A percentile compares a stretch with the other conserved stretches of the same genome.
Evolutionary conservation across 2,888 invertebrate species (phyloP).

Genomic region (Drosophila helvetica): DNA sequence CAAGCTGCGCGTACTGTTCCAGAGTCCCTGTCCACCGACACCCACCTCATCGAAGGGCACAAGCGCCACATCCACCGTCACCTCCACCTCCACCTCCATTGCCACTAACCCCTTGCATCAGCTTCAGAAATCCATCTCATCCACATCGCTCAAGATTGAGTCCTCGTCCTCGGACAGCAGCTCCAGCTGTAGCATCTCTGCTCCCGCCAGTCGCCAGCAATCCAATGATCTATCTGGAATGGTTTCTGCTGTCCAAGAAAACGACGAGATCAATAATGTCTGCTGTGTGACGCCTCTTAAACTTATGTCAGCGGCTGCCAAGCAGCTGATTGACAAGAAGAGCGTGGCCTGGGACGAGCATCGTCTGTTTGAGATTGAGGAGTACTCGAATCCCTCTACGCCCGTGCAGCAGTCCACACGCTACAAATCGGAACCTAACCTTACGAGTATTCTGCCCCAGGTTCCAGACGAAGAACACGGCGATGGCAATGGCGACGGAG

Average conservation of each 20-base stretch:
- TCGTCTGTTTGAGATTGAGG: constrained; percentile 65
- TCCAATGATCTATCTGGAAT: constrained; percentile 67
- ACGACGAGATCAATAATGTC: constrained; percentile 56
- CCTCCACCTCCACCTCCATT: constrained; percentile 29
- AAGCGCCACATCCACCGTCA: constrained; percentile 26
- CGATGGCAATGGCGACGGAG: constrained; percentile 31
- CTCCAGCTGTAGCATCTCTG: constrained; percentile 70
- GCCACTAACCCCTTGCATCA: constrained; percentile 61
- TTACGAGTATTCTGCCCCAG: constrained; percentile 70
- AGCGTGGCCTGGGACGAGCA: constrained; percentile 76
- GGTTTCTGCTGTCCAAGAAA: constrained; percentile 43
- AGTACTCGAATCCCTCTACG: constrained; percentile 70
- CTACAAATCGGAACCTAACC: constrained; percentile 83
- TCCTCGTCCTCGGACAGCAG: constrained; percentile 55
- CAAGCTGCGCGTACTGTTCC: constrained; percentile 82
- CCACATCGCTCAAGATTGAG: constrained; percentile 78
- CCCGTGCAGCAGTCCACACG: constrained; percentile 74
- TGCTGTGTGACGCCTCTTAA: constrained; percentile 75
- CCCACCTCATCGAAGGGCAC: constrained; percentile 39
- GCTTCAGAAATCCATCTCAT: constrained; percentile 82
- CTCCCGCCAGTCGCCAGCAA: constrained; percentile 80
- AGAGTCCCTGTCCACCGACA: constrained; percentile 79
- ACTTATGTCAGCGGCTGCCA: constrained; percentile 66
- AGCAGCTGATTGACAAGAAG: constrained; percentile 73
- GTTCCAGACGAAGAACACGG: constrained; percentile 12